Percentiles rank a stretch among this genome's conserved stretches.
Conservation (phyloP, 2,113 vertebrate species). For the Caretta caretta region DNA sequence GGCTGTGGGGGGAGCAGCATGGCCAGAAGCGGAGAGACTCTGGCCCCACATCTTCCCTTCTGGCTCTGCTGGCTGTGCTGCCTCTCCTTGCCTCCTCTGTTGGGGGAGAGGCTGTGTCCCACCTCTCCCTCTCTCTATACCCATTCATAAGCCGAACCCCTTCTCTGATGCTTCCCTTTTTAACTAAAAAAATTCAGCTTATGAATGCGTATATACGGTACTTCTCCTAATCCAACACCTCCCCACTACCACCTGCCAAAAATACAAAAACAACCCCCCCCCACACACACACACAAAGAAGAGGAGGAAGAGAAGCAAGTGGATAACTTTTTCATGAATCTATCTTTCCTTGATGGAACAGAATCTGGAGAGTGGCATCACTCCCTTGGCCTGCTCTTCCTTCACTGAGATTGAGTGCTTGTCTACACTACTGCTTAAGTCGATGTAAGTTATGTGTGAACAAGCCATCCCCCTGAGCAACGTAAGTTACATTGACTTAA, state of each 20-base stretch:
- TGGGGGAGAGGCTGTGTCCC: no score
- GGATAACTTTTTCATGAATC: background rate
- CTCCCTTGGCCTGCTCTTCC: background rate
- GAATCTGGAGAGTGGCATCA: background rate
- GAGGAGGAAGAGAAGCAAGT: background rate
- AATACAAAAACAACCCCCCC: background rate
- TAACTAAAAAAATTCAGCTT: no score
- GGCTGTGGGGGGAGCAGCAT: no score
- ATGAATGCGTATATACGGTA: no score
- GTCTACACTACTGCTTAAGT: background rate
- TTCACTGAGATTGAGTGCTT: background rate
- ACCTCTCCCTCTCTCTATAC: no score
- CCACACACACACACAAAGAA: background rate
- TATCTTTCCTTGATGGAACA: background rate
- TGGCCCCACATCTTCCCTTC: no score
- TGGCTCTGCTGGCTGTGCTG: no score
- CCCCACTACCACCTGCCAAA: background rate
- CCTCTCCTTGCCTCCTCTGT: no score
- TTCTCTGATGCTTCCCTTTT: no score
- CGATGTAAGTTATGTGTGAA: background rate
- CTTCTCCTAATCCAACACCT: background rate
- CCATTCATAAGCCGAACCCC: no score
- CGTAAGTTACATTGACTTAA: no score
- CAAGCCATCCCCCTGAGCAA: background rate
- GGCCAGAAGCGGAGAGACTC: no score